Conservation (phyloP, 2,888 invertebrate species). For the Amphipyra berbera region DNA sequence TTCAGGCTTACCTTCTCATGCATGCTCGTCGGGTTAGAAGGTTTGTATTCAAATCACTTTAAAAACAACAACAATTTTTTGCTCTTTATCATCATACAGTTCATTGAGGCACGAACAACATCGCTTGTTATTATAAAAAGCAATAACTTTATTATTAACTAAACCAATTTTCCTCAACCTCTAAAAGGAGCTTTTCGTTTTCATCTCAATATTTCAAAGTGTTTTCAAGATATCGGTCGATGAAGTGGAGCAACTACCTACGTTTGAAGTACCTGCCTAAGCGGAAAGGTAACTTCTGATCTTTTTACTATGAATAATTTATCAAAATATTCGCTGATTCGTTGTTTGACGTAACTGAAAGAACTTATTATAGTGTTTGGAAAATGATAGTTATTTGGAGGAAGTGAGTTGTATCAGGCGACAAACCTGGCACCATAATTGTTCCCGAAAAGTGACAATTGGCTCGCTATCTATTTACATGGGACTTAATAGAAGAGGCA, state of each 20-base stretch:
- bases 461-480: no score
- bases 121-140: constrained; percentile 13
- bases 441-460: no score
- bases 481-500: no score
- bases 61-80: not conserved
- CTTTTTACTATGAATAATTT: constrained; percentile 28
- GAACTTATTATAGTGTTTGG: no score
- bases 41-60: no score
- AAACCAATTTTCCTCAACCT: constrained; percentile 7
- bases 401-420: no score
- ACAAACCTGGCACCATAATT: no score
- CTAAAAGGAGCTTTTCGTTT: constrained; percentile 27
- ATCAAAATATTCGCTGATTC: not conserved
- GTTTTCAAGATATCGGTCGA: constrained; percentile 30
- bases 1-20: no score
- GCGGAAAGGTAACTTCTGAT: constrained; percentile 15
- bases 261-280: constrained; percentile 21
- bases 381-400: no score
- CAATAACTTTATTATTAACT: constrained; percentile 1
- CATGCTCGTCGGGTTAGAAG: no score
- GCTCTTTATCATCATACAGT: constrained; percentile 1
- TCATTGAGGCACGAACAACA: constrained; percentile 12
- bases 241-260: constrained; percentile 7
- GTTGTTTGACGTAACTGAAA: no score
- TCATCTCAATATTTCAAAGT: constrained; percentile 42